phyloP scores from a whole-genome alignment of 2,113 vertebrate genomes.

The Menura novaehollandiae region DNA sequence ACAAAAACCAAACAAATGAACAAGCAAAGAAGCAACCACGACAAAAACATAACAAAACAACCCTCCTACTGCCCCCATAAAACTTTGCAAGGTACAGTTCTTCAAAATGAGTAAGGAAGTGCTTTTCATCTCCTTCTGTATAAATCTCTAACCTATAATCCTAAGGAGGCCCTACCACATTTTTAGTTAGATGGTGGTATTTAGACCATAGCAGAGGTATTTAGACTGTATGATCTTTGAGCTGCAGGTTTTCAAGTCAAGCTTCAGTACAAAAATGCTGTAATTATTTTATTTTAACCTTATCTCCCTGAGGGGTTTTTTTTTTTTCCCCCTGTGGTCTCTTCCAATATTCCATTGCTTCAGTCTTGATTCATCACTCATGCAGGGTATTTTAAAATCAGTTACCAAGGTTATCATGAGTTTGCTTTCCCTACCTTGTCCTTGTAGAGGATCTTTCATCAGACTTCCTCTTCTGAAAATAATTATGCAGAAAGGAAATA shows the following conservation, averaged over 20 bases:
- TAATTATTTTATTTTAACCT: background rate
- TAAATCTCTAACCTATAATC: background rate
- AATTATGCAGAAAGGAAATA: background rate
- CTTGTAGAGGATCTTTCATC: background rate
- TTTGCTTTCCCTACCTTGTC: background rate
- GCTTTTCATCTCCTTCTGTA: background rate
- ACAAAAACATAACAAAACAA: background rate
- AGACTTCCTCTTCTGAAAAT: background rate
- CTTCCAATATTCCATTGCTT: background rate
- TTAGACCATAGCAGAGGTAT: background rate
- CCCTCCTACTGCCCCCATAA: accelerated
- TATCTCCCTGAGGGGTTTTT: background rate
- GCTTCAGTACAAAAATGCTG: background rate
- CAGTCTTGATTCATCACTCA: background rate
- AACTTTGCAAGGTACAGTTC: background rate
- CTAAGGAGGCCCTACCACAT: background rate
- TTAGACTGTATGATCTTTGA: background rate
- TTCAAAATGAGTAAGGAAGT: background rate
- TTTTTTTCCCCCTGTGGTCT: background rate
- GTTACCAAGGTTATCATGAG: background rate
- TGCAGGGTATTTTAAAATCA: background rate
- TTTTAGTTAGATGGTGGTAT: background rate
- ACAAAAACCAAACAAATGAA: background rate
- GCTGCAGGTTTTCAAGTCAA: background rate
- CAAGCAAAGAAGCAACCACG: background rate